Conservation (phyloP, 2,888 invertebrate genomes). For the Brachylomia viminalis region DNA sequence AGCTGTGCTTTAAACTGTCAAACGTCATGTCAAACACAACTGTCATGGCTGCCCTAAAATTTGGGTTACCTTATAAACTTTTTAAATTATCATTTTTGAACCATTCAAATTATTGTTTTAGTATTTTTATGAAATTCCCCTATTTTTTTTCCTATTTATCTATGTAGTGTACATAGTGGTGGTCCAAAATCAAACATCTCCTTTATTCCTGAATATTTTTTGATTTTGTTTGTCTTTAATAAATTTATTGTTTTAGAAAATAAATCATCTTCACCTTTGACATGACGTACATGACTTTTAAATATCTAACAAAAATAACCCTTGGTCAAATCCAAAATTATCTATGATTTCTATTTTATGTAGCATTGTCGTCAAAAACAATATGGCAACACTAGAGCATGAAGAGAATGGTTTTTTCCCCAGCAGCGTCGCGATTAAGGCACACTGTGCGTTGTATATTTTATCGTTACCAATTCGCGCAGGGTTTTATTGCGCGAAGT, state of each 20-base stretch:
- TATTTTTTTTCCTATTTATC: too few species aligned
- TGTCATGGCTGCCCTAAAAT: too few species aligned
- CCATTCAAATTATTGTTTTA: too few species aligned
- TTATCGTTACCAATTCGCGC: conserved; percentile 74
- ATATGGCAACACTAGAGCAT: conserved; percentile 7
- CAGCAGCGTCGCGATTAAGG: conserved; percentile 23
- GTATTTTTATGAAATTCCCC: too few species aligned
- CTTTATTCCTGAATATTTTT: neutral
- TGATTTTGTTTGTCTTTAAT: neutral
- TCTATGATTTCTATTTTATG: conserved; percentile 1
- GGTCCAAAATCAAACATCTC: too few species aligned
- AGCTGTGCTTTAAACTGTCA: too few species aligned
- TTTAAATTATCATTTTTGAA: too few species aligned
- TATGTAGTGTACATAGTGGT: too few species aligned
- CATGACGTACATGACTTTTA: neutral
- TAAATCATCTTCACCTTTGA: neutral
- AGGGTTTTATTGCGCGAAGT: conserved; percentile 73
- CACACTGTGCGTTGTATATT: conserved; percentile 61
- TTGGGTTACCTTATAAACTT: too few species aligned
- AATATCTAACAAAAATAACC: too few species aligned
- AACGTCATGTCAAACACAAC: too few species aligned
- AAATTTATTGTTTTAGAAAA: neutral
- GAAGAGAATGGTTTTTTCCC: conserved; percentile 37
- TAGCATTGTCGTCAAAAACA: conserved; percentile 26
- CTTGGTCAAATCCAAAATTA: neutral